These are phyloP conservation scores for Dryobotodes eremita DNA, from an alignment of 2,888 invertebrate genomes.

Conservation along the genomic window DNA sequence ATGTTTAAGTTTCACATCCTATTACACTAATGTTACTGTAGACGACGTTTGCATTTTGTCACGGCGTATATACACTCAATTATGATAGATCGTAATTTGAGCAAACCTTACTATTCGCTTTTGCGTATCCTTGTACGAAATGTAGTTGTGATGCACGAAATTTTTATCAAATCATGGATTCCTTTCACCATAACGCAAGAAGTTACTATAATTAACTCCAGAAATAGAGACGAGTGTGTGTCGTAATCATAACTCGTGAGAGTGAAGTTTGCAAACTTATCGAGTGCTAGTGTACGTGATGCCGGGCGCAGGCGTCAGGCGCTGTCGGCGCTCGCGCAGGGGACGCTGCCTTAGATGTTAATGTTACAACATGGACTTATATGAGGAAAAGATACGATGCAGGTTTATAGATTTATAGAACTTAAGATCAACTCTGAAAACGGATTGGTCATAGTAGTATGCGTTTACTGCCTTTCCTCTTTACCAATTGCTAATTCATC, in stretches of 20 bases:
- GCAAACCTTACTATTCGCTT: neutral
- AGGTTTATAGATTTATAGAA: neutral
- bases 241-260: slow-evolving; percentile 49
- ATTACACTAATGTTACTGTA: neutral
- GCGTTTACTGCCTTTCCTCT: neutral
- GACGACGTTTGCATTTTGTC: neutral
- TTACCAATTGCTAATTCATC: neutral
- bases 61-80: neutral
- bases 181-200: slow-evolving; percentile 16
- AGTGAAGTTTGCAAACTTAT: slow-evolving; percentile 37
- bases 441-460: neutral
- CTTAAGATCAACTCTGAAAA: neutral
- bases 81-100: neutral
- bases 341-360: slow-evolving; percentile 7
- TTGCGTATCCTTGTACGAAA: neutral
- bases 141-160: neutral
- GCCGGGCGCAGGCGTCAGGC: slow-evolving; percentile 27
- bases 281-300: slow-evolving; percentile 59
- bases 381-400: slow-evolving; percentile 17
- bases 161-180: neutral
- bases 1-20: no score
- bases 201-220: slow-evolving; percentile 13
- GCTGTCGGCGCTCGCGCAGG: slow-evolving; percentile 23
- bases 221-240: slow-evolving; percentile 36
- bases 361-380: slow-evolving; percentile 46